Percentiles rank a stretch among this genome's conserved stretches.
Evolutionary conservation across 2,113 vertebrate genomes (phyloP).

Genomic region (Tonatia bakeri): DNA sequence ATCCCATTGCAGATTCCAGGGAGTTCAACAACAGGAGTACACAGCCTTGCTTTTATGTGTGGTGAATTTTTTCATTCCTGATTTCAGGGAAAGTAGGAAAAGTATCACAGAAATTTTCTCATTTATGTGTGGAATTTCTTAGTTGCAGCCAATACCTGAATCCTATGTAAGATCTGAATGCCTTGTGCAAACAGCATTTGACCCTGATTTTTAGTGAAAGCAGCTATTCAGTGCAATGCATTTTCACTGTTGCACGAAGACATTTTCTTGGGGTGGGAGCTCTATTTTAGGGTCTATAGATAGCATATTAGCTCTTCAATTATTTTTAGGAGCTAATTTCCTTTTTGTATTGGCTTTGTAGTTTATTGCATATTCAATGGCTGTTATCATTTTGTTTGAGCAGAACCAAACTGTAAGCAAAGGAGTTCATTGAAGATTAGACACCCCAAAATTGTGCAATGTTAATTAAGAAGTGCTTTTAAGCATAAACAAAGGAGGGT

Average conservation of each 20-base stretch:
- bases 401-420: background rate
- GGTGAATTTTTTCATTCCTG: background rate
- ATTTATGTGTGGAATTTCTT: background rate
- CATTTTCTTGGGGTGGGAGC: background rate
- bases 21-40: accelerated
- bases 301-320: background rate
- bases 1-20: background rate
- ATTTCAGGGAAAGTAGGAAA: background rate
- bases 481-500: background rate
- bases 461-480: background rate
- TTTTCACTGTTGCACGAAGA: background rate
- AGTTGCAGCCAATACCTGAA: accelerated
- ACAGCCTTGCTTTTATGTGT: background rate
- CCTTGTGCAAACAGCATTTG: background rate
- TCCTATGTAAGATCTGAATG: background rate
- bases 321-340: background rate
- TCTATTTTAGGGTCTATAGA: background rate
- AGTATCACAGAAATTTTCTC: background rate
- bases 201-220: background rate
- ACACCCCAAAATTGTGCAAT: too few species aligned
- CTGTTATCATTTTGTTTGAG: background rate
- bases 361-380: background rate
- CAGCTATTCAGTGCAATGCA: background rate
- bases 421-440: background rate
- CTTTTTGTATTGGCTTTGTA: background rate